Conservation (phyloP, 2,113 vertebrate species). For the Etheostoma cragini region DNA sequence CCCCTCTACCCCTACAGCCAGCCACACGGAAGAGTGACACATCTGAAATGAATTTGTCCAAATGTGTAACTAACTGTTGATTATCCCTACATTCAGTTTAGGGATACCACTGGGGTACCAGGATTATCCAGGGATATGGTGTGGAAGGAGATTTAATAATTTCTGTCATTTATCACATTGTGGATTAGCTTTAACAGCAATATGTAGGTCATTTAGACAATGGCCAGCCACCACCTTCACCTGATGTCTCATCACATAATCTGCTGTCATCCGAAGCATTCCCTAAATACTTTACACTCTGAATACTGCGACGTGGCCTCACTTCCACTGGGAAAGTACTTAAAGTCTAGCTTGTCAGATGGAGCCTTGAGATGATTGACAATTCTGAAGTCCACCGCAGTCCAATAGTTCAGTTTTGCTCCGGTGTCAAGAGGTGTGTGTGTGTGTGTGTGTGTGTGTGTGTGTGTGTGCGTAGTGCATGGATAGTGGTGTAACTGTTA, state of each 20-base stretch:
- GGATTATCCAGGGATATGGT: neutral
- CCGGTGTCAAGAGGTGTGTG: neutral
- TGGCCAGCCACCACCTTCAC: slow-evolving; percentile 22
- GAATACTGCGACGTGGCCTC: slow-evolving; percentile 17
- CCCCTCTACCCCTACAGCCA: neutral
- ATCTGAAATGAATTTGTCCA: neutral
- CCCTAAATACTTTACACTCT: slow-evolving; percentile 23
- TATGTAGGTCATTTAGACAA: slow-evolving; percentile 10
- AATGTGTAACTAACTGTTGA: neutral
- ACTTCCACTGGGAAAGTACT: slow-evolving; percentile 26
- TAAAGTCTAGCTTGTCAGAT: slow-evolving; percentile 23
- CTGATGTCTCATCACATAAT: slow-evolving; percentile 37
- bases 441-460: no score
- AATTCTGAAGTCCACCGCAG: neutral
- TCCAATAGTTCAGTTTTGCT: slow-evolving; percentile 20
- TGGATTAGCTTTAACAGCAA: neutral
- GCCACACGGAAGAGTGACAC: neutral
- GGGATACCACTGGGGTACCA: neutral
- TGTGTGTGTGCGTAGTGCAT: neutral
- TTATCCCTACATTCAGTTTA: neutral
- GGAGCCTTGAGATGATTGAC: slow-evolving; percentile 41
- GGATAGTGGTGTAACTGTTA: neutral
- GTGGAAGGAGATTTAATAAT: neutral
- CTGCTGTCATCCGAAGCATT: slow-evolving; percentile 31
- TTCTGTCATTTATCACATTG: neutral